Evolutionary conservation across 1,140 invertebrate genomes (phyloP).

Genomic region (Drosophila tristis): DNA sequence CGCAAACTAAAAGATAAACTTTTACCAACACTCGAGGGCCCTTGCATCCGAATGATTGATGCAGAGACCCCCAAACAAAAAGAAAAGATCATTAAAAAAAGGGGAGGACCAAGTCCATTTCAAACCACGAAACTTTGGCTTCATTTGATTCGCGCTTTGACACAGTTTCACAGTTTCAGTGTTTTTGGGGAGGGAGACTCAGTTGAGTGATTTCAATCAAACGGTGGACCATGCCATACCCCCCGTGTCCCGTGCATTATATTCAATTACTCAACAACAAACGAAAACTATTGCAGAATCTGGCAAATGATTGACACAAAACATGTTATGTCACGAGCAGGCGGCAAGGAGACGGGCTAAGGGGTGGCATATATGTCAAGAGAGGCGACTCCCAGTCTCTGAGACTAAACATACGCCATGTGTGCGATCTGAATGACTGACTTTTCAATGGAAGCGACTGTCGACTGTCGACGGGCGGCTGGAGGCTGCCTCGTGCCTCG

Average conservation of each 20-base stretch:
- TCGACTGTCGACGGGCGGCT: conserved; percentile 1
- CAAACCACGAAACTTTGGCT: conserved; percentile 1
- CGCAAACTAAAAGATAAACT: conserved; percentile 14
- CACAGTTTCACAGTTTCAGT: conserved; percentile 33
- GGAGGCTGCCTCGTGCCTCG: conserved; percentile 53
- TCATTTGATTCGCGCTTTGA: conserved; percentile 42
- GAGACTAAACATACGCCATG: conserved; percentile 63
- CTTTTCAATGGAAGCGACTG: conserved; percentile 27
- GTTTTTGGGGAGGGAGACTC: background rate
- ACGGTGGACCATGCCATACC: conserved; percentile 1
- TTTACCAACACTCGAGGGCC: conserved; percentile 15
- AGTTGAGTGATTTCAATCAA: conserved; percentile 23
- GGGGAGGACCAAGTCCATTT: background rate
- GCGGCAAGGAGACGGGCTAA: conserved; percentile 1
- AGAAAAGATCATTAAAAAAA: conserved; percentile 42
- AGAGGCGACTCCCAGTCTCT: conserved; percentile 49
- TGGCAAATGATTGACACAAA: conserved; percentile 58
- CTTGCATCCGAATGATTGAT: conserved; percentile 2
- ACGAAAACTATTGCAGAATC: conserved; percentile 52
- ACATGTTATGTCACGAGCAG: conserved; percentile 52
- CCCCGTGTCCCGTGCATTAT: conserved; percentile 1
- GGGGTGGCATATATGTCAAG: conserved; percentile 44
- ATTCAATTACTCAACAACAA: conserved; percentile 13
- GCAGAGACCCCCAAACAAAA: conserved; percentile 14
- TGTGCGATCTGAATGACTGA: conserved; percentile 33